Evolutionary conservation across 2,888 invertebrate species (phyloP).

Genomic region (Pharmacophagus antenor): DNA sequence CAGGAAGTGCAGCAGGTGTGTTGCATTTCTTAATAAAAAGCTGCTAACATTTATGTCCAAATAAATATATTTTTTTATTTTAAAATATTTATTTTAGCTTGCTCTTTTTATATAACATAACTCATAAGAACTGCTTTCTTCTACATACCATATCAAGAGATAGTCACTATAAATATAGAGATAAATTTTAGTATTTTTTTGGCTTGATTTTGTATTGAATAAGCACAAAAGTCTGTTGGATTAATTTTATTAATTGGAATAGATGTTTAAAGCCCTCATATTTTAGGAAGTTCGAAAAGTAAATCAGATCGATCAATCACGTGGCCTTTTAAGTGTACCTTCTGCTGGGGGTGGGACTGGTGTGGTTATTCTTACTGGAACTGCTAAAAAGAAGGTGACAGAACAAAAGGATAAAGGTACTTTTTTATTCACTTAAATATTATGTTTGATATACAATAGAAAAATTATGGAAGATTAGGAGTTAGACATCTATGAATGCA

Average conservation of each 20-base stretch:
- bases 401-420: slow-evolving; percentile 86
- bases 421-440: neutral
- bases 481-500: neutral
- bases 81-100: too few relatives aligned
- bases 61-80: too few relatives aligned
- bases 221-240: neutral
- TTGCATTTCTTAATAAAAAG: neutral
- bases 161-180: too few relatives aligned
- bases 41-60: neutral
- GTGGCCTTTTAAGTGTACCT: slow-evolving; percentile 71
- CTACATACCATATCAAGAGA: too few relatives aligned
- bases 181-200: too few relatives aligned
- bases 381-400: slow-evolving; percentile 88
- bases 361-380: slow-evolving; percentile 90
- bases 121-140: too few relatives aligned
- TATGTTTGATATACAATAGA: neutral
- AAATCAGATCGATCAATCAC: slow-evolving; percentile 84
- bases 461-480: neutral
- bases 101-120: too few relatives aligned
- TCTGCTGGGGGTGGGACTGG: slow-evolving; percentile 75
- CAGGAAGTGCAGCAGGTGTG: slow-evolving; percentile 85
- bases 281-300: slow-evolving; percentile 91
- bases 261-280: neutral
- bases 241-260: neutral
- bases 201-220: neutral